These are phyloP conservation scores for Osmoderma eremita DNA, from an alignment of 2,888 invertebrate species.

Conservation along the genomic window DNA sequence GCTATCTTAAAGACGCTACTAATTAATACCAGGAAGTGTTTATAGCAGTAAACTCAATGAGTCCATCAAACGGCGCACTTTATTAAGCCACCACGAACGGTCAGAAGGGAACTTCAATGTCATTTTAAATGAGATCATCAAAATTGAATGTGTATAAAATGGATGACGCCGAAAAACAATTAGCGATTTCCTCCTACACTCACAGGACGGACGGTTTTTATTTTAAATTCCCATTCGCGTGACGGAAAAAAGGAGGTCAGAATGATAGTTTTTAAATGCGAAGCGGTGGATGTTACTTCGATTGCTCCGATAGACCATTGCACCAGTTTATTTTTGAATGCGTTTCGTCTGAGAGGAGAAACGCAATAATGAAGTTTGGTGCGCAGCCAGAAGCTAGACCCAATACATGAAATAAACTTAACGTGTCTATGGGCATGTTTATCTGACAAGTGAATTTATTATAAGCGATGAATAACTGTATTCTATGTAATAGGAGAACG, in stretches of 20 bases:
- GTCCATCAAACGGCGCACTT: too few relatives aligned
- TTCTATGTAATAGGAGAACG: background rate
- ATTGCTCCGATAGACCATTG: slow-evolving; percentile 7
- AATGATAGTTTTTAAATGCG: slow-evolving; percentile 6
- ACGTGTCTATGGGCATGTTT: background rate
- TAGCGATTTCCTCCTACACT: background rate
- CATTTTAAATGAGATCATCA: too few relatives aligned
- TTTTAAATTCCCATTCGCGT: too few relatives aligned
- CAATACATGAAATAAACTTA: too few relatives aligned
- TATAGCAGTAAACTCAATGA: too few relatives aligned
- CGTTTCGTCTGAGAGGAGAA: background rate
- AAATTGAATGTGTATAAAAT: too few relatives aligned
- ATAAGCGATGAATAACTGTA: slow-evolving; percentile 16
- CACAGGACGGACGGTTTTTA: background rate
- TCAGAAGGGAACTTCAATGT: too few relatives aligned
- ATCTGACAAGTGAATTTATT: slow-evolving; percentile 10
- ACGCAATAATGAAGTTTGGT: background rate
- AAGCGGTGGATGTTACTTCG: slow-evolving; percentile 8
- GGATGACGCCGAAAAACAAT: too few relatives aligned
- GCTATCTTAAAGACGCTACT: too few relatives aligned
- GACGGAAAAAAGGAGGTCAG: slow-evolving; percentile 19
- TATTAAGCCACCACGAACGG: too few relatives aligned
- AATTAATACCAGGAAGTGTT: too few relatives aligned
- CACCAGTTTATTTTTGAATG: slow-evolving; percentile 28
- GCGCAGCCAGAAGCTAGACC: too few relatives aligned